Conservation (phyloP, 2,113 vertebrate species). For the Gobius niger region DNA sequence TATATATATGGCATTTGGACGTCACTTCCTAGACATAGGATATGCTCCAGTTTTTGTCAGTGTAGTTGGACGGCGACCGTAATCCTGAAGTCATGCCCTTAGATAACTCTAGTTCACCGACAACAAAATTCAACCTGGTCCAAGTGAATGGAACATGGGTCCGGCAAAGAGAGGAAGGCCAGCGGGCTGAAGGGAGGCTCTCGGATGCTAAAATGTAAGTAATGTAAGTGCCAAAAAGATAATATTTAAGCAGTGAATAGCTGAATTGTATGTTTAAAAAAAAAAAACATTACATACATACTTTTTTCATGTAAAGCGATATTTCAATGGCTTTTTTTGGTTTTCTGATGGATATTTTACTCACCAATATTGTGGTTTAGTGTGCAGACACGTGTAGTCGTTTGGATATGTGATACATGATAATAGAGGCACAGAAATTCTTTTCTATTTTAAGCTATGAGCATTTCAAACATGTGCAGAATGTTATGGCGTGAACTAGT, state of each 20-base stretch:
- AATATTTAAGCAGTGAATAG: not conserved
- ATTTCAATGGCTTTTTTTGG: not conserved
- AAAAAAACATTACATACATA: no score
- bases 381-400: not conserved
- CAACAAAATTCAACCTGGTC: constrained; percentile 41
- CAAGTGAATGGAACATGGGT: constrained; percentile 50
- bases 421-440: constrained; percentile 15
- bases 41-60: not conserved
- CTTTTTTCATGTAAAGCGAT: no score
- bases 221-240: constrained; percentile 49
- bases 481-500: not conserved
- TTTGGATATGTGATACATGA: constrained; percentile 1
- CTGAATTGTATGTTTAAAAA: no score
- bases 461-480: constrained; percentile 19
- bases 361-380: not conserved
- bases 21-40: not conserved
- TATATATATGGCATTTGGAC: not conserved
- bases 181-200: constrained; percentile 16
- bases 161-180: constrained; percentile 10
- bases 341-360: no score
- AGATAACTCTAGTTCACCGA: constrained; percentile 12
- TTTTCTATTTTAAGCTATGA: constrained; percentile 47
- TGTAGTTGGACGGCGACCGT: not conserved
- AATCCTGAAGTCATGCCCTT: constrained; percentile 13
- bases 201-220: constrained; percentile 64